Evolutionary conservation across 1,140 invertebrate genomes (phyloP).

Genomic region (Lysiphlebus fabarum): DNA sequence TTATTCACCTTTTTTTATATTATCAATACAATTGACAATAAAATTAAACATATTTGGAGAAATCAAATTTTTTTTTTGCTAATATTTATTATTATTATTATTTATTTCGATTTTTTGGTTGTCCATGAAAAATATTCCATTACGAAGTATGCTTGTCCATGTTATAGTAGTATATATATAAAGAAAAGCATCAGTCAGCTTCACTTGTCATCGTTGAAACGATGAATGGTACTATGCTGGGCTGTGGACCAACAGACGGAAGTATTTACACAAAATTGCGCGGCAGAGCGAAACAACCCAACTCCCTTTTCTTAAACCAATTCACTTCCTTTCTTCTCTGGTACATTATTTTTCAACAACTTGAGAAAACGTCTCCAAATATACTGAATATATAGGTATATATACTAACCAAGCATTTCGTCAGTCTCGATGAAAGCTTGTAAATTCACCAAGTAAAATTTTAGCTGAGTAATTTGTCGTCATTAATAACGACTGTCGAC

Average conservation of each 20-base stretch:
- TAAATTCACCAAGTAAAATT: constrained; percentile 22
- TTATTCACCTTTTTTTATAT: no score
- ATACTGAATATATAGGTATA: no score
- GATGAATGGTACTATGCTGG: constrained; percentile 29
- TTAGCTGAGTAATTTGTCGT: constrained; percentile 43
- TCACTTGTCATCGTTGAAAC: constrained; percentile 42
- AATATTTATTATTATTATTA: no score
- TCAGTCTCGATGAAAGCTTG: constrained; percentile 5
- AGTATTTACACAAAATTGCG: neutral
- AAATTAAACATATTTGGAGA: no score
- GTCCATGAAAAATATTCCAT: neutral
- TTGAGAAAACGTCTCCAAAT: no score
- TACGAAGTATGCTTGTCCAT: constrained; percentile 11
- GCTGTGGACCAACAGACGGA: neutral
- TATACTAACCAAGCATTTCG: no score
- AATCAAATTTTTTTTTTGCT: no score
- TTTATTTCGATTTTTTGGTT: no score
- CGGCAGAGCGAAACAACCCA: constrained; percentile 14
- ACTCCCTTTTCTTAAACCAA: neutral
- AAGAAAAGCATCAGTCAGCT: constrained; percentile 38
- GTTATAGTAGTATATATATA: no score
- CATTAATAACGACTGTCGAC: constrained; percentile 41
- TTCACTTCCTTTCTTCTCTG: neutral
- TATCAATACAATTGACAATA: no score
- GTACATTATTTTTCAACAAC: neutral